Evolutionary conservation across 2,797 vertebrate genomes (phyloP).

Genomic region (Tenualosa thibaudeaui): DNA sequence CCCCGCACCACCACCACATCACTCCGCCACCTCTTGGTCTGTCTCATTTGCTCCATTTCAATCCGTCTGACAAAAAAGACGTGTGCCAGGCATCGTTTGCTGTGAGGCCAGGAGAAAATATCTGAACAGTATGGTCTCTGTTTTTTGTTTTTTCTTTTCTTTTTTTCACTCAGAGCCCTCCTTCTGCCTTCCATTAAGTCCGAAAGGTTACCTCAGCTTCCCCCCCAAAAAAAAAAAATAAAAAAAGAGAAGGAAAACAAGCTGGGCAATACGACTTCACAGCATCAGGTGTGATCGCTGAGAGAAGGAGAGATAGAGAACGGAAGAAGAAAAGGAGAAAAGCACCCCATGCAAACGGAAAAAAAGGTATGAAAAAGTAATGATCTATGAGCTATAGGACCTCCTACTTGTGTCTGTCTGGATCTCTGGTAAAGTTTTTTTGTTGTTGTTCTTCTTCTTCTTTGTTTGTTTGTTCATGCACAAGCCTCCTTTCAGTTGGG

Average conservation of each 20-base stretch:
- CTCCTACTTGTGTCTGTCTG: not conserved
- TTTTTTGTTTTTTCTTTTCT: not conserved
- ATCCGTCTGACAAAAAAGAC: not conserved
- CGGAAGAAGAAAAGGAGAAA: not conserved
- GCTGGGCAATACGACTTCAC: not conserved
- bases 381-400: not conserved
- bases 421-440: not conserved
- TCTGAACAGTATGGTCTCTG: not conserved
- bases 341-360: not conserved
- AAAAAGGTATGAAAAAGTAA: constrained; percentile 14
- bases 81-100: not conserved
- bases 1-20: not conserved
- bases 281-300: not conserved
- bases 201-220: constrained; percentile 2
- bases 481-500: not conserved
- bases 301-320: not conserved
- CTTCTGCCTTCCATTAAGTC: constrained; percentile 4
- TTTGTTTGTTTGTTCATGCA: not conserved
- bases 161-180: not conserved
- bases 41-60: not conserved
- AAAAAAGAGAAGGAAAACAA: not conserved
- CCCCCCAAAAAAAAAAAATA: not conserved
- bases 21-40: not conserved
- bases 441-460: not conserved
- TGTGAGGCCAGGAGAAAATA: not conserved